These are phyloP conservation scores for Raja brachyura DNA, from an alignment of 2,113 vertebrate species.

Conservation along the genomic window DNA sequence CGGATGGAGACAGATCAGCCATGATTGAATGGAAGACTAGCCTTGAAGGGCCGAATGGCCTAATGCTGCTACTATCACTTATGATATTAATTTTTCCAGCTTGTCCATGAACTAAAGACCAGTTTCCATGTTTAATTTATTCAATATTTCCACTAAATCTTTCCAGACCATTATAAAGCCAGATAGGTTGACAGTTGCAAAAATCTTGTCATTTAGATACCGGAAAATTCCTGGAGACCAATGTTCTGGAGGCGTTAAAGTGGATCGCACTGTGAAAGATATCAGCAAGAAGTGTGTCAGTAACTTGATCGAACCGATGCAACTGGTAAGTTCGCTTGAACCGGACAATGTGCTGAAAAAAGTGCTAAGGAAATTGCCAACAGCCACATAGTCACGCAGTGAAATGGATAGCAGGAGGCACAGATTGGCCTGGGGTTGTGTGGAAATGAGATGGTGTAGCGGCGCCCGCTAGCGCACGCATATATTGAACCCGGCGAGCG, in stretches of 20 bases:
- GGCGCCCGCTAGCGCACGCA: too few species aligned
- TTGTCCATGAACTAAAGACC: not conserved
- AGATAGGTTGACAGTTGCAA: not conserved
- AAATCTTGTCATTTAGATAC: conserved; percentile 59
- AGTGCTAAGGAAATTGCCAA: too few species aligned
- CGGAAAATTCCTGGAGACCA: conserved; percentile 86
- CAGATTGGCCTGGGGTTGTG: too few species aligned
- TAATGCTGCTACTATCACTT: too few species aligned
- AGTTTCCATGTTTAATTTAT: not conserved
- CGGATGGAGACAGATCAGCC: too few species aligned
- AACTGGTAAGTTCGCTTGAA: conserved; percentile 48
- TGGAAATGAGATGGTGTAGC: too few species aligned
- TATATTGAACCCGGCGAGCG: too few species aligned
- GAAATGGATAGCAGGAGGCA: not conserved
- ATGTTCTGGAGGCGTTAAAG: conserved; percentile 71
- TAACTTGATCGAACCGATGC: conserved; percentile 52
- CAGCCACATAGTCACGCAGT: too few species aligned
- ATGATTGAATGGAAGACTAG: too few species aligned
- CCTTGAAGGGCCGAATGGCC: too few species aligned
- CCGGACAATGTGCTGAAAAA: not conserved
- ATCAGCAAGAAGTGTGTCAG: conserved; percentile 76
- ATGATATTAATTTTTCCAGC: too few species aligned
- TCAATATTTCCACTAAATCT: not conserved
- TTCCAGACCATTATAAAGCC: too few species aligned
- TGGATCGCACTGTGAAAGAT: conserved; percentile 66